Evolutionary conservation across 2,113 vertebrate genomes (phyloP), one percentile per base, ranked within the genome.

Genomic region (Micronycteris hirsuta): DNA sequence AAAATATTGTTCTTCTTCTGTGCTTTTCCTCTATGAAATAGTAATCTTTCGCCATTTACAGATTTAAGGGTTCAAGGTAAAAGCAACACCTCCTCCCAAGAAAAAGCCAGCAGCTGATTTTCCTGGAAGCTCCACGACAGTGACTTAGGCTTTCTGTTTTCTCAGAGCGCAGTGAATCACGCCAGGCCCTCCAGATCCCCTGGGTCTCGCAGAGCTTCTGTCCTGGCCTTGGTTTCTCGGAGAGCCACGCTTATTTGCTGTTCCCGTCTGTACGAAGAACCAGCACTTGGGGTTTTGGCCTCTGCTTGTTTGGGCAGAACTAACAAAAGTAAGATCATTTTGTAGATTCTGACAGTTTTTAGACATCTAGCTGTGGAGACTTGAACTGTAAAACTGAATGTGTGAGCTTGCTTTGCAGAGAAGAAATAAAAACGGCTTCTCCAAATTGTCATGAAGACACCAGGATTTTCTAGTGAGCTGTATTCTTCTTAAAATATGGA

Each of bases 311-410:
- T 0, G 9, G 82, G 91, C 58, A 96, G 24, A 86, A 92, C 61
- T 97, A 97, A 96, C 86, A 96, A 73, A 95, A 97, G 36, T 65
- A 93, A 87, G 89, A 52, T 36, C 65, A 16, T 68, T 97, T 96
- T 76, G 89, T 85, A 94, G 82, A 93, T 94, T 83, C 86, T 94
- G 89, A 95, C 47, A 58, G 56, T 94, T 96, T 97, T 97, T 67
- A 89, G 63, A 91, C 86, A 41, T 80, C 65, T 96, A 41, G 31
- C 28, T 94, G 80, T 86, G 49, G 49, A 63, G 93, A 49, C 17
- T 83, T 96, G 81, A 94, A 33, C 74, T 94, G 43, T 86, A 52
- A 97, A 97, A 94, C 54, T 31, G 82, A 96, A 84, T 68, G 13
- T 8, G 36, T 63, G n/a, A 36, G n/a, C 36, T 87, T 26, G 49